Evolutionary conservation across 1,140 invertebrate genomes (phyloP).

Genomic region (Agraylea sexmaculata): DNA sequence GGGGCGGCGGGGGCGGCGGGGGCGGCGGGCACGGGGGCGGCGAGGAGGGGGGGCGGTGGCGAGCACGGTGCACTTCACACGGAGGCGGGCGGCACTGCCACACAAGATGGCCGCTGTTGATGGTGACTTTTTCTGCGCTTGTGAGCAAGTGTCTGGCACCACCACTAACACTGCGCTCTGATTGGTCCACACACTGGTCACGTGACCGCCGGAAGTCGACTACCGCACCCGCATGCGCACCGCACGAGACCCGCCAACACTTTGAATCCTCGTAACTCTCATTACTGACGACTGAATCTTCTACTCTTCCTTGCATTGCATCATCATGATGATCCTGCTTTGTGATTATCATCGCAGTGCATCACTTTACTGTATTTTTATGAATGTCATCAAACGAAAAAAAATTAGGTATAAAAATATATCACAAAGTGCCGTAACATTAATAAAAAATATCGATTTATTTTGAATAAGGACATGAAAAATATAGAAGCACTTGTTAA

Average conservation of each 20-base stretch:
- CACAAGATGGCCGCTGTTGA: slow-evolving; percentile 87
- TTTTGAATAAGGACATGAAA: too few relatives aligned
- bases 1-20: background rate
- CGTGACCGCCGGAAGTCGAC: slow-evolving; percentile 43
- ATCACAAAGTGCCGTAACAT: too few relatives aligned
- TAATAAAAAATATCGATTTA: too few relatives aligned
- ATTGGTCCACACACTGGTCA: slow-evolving; percentile 47
- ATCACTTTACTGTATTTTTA: too few relatives aligned
- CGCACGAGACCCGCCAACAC: slow-evolving; percentile 37
- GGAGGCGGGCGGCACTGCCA: slow-evolving; percentile 15
- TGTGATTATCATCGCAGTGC: too few relatives aligned
- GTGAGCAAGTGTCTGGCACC: slow-evolving; percentile 74
- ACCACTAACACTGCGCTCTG: slow-evolving; percentile 37
- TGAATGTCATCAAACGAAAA: too few relatives aligned
- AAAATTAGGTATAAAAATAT: too few relatives aligned
- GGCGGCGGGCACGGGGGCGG: slow-evolving; percentile 5
- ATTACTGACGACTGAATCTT: too few relatives aligned
- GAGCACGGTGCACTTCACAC: background rate
- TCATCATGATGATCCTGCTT: too few relatives aligned
- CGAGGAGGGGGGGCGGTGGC: slow-evolving; percentile 1
- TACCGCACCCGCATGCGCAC: slow-evolving; percentile 23
- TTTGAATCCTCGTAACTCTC: too few relatives aligned
- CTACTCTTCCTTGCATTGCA: too few relatives aligned
- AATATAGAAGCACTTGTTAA: too few relatives aligned
- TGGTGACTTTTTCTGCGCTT: slow-evolving; percentile 85